Evolutionary conservation across 2,888 invertebrate species (phyloP).

Genomic region (Thymelicus acteon): DNA sequence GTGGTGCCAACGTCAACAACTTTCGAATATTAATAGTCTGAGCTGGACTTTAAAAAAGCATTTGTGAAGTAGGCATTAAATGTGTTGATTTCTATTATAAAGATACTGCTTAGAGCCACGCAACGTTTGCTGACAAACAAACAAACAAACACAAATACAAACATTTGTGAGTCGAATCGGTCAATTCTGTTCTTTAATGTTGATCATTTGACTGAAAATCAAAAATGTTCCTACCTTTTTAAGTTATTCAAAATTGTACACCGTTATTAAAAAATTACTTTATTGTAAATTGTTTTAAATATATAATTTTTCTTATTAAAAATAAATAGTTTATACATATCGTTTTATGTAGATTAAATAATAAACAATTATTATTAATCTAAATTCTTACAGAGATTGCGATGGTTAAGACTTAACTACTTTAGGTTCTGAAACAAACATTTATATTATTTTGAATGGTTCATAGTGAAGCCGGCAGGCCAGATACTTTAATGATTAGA

Average conservation of each 20-base stretch:
- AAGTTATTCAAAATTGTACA: slow-evolving; percentile 32
- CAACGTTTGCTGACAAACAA: slow-evolving; percentile 10
- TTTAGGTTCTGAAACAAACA: slow-evolving; percentile 15
- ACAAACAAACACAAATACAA: slow-evolving; percentile 2
- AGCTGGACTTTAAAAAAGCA: slow-evolving; percentile 77
- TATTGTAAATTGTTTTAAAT: slow-evolving; percentile 13
- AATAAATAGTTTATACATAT: slow-evolving; percentile 36
- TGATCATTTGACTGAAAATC: slow-evolving; percentile 31
- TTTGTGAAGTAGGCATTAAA: slow-evolving; percentile 44
- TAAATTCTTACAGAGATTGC: background rate
- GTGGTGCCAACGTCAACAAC: slow-evolving; percentile 95
- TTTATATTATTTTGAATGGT: slow-evolving; percentile 31
- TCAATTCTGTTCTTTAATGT: slow-evolving; percentile 27
- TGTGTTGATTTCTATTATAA: slow-evolving; percentile 32
- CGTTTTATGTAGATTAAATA: slow-evolving; percentile 22
- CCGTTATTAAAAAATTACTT: slow-evolving; percentile 9
- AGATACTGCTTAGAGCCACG: slow-evolving; percentile 24
- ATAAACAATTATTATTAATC: background rate
- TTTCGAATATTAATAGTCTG: slow-evolving; percentile 84
- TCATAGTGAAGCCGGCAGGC: slow-evolving; percentile 35
- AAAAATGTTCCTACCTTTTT: slow-evolving; percentile 37
- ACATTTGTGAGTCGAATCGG: slow-evolving; percentile 19
- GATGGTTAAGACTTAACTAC: slow-evolving; percentile 4
- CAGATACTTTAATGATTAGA: slow-evolving; percentile 40
- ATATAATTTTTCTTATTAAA: slow-evolving; percentile 20